These are phyloP conservation scores for Ailuropoda melanoleuca DNA, from an alignment of 2,113 vertebrate genomes.

Conservation along the genomic window DNA sequence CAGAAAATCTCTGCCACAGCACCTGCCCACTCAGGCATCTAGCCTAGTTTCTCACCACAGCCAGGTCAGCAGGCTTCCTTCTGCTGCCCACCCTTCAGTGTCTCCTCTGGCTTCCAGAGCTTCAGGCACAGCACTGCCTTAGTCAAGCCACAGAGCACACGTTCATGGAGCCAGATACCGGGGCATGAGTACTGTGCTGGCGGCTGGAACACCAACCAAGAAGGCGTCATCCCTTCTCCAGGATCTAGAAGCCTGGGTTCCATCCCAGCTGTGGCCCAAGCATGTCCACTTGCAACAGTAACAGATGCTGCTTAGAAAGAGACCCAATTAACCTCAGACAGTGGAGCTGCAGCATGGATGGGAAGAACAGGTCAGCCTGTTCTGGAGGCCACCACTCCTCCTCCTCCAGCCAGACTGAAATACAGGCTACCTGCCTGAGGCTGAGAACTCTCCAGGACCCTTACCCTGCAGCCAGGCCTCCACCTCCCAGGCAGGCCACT, in stretches of 20 bases:
- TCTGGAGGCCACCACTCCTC: not conserved
- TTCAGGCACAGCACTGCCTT: not conserved
- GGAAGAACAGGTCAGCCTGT: not conserved
- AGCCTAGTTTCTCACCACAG: not conserved
- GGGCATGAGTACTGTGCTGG: not conserved
- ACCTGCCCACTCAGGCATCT: not conserved
- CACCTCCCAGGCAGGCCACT: not conserved
- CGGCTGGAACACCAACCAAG: not conserved
- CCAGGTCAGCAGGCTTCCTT: not conserved
- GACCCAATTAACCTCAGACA: not conserved
- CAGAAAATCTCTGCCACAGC: not conserved
- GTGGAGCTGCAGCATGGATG: not conserved
- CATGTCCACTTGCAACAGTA: not conserved
- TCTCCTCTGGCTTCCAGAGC: not conserved
- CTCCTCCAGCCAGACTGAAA: not conserved
- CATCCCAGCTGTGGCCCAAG: not conserved
- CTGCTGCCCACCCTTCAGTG: accelerated
- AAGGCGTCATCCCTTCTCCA: not conserved
- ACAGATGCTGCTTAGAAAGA: not conserved
- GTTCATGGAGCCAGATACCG: not conserved
- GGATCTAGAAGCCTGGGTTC: not conserved
- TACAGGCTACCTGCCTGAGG: not conserved
- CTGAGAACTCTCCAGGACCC: not conserved
- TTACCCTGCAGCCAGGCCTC: not conserved
- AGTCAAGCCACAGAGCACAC: not conserved